These are phyloP conservation scores for Zapus hudsonius DNA, from an alignment of 2,113 vertebrate species.

Conservation along the genomic window DNA sequence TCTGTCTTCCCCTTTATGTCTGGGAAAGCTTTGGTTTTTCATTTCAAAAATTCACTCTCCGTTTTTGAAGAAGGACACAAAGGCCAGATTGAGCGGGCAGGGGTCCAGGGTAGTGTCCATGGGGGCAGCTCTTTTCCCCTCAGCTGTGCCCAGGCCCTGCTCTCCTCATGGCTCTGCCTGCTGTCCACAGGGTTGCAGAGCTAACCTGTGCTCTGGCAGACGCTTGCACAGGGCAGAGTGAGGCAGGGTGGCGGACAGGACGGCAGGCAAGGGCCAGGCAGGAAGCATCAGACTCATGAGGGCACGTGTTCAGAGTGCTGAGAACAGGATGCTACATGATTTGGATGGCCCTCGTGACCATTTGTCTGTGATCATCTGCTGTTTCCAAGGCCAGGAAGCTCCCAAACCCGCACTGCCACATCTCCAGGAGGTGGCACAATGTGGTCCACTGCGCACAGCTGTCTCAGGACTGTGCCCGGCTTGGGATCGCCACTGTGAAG, in stretches of 20 bases:
- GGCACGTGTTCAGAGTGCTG: not conserved
- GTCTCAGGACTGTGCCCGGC: rapidly evolving
- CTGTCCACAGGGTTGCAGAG: not conserved
- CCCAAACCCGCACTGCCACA: not conserved
- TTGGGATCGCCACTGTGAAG: not conserved
- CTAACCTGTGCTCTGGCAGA: rapidly evolving
- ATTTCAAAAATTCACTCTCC: not conserved
- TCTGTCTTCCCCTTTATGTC: too few species aligned
- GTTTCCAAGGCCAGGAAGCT: not conserved
- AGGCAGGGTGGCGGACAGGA: not conserved
- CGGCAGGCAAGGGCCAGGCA: rapidly evolving
- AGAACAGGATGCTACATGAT: not conserved
- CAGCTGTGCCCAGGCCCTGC: rapidly evolving
- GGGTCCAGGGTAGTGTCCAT: rapidly evolving
- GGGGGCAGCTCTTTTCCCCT: not conserved
- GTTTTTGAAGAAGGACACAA: not conserved
- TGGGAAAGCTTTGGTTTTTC: too few species aligned
- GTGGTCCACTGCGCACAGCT: too few species aligned
- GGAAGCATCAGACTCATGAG: rapidly evolving
- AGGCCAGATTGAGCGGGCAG: rapidly evolving
- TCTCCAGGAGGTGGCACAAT: not conserved
- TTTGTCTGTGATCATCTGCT: not conserved
- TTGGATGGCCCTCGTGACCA: not conserved
- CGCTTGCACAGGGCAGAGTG: rapidly evolving
- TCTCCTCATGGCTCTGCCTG: not conserved